Conservation (phyloP, 2,888 invertebrate species). For the Thereva nobilitata region DNA sequence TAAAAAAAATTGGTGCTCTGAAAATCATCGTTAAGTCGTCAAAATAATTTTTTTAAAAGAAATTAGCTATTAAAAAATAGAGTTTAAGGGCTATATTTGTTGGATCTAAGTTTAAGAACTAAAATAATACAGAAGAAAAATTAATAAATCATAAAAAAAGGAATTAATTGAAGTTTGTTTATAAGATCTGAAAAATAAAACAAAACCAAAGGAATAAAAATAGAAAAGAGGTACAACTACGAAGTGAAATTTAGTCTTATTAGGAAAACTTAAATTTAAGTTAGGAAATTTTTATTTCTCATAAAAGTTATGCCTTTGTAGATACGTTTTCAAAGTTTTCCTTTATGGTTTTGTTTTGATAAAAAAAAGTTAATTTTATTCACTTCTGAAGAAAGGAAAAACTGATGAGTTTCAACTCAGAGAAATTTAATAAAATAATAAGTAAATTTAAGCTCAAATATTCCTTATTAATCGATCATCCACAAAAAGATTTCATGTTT, state of each 20-base stretch:
- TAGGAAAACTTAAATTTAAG: background rate
- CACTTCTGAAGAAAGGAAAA: too few species aligned
- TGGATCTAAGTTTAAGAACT: conserved; percentile 2
- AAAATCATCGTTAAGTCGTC: conserved; percentile 35
- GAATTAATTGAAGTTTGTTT: too few species aligned
- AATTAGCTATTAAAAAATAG: background rate
- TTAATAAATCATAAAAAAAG: too few species aligned
- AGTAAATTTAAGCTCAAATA: too few species aligned
- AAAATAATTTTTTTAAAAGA: conserved; percentile 10
- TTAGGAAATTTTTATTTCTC: conserved; percentile 6
- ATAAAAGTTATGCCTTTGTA: background rate
- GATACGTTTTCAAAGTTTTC: too few species aligned
- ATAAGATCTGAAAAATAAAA: background rate
- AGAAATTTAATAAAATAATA: too few species aligned
- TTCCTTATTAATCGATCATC: too few species aligned
- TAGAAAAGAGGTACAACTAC: background rate
- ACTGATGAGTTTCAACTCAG: too few species aligned
- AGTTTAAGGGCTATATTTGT: background rate
- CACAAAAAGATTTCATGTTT: too few species aligned
- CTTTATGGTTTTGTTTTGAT: too few species aligned
- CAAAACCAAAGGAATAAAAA: conserved; percentile 1
- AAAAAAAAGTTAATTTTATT: too few species aligned
- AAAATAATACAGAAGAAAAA: background rate
- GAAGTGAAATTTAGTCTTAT: background rate
- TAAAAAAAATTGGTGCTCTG: conserved; percentile 35